Conservation (phyloP, 2,113 vertebrate genomes). For the Pomatostomus ruficeps region DNA sequence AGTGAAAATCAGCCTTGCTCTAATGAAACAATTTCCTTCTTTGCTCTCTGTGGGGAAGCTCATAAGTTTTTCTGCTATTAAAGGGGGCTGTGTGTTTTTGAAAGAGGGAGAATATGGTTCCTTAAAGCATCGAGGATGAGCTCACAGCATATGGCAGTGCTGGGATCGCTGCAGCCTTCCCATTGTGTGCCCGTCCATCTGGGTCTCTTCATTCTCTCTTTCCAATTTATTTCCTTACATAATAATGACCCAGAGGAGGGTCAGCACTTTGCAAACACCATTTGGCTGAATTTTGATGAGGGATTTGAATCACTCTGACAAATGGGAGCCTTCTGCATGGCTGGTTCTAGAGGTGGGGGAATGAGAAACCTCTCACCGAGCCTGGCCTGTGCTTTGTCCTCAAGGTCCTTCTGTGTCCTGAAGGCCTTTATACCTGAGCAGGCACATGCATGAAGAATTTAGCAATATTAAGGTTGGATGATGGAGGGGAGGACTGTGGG, state of each 20-base stretch:
- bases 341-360: neutral
- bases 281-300: slow-evolving; percentile 59
- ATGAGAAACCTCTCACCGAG: neutral
- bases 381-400: neutral
- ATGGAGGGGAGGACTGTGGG: neutral
- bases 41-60: neutral
- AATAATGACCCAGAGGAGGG: slow-evolving; percentile 58
- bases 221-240: slow-evolving; percentile 49
- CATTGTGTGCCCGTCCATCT: slow-evolving; percentile 7
- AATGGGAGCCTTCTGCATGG: slow-evolving; percentile 44
- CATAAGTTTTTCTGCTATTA: neutral
- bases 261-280: slow-evolving; percentile 4
- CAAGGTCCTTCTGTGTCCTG: slow-evolving; percentile 1
- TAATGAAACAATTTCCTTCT: neutral
- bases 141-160: neutral
- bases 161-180: neutral
- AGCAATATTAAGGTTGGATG: neutral
- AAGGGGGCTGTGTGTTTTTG: neutral
- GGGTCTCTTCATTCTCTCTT: slow-evolving; percentile 2
- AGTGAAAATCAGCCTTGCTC: neutral
- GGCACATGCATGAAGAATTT: neutral
- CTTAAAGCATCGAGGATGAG: neutral
- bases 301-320: slow-evolving; percentile 34
- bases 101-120: neutral
- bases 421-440: slow-evolving; percentile 1